Evolutionary conservation across 2,888 invertebrate species (phyloP).

Genomic region (Drosophila kanekoi): DNA sequence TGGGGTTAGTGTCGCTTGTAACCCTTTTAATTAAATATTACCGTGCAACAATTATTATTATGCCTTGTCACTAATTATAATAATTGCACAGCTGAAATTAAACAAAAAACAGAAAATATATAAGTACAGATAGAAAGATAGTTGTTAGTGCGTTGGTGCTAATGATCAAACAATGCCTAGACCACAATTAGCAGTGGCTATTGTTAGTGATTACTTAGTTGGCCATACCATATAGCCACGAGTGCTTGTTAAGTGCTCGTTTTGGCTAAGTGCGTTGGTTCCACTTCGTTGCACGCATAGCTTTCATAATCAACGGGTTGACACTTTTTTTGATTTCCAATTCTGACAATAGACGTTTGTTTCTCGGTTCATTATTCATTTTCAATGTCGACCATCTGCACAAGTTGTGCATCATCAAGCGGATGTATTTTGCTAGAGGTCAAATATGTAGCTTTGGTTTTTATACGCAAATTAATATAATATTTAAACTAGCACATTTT

Average conservation of each 20-base stretch:
- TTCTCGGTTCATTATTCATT: conserved; percentile 37
- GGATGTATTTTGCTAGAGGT: conserved; percentile 44
- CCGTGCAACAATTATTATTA: conserved; percentile 56
- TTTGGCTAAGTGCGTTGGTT: conserved; percentile 20
- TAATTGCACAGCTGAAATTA: conserved; percentile 49
- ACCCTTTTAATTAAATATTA: conserved; percentile 41
- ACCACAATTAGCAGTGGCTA: conserved; percentile 48
- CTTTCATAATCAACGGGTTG: conserved; percentile 40
- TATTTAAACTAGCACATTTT: background rate
- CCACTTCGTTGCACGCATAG: conserved; percentile 44
- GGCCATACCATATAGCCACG: conserved; percentile 26
- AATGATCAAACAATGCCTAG: conserved; percentile 57
- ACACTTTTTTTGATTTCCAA: conserved; percentile 31
- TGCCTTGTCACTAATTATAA: conserved; percentile 62
- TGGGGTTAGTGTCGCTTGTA: conserved; percentile 43
- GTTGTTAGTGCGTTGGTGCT: conserved; percentile 58
- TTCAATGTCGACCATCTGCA: conserved; percentile 44
- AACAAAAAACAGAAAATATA: conserved; percentile 1
- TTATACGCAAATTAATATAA: conserved; percentile 11
- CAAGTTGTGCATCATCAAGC: conserved; percentile 33
- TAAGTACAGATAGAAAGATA: conserved; percentile 20
- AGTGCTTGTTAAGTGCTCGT: conserved; percentile 27
- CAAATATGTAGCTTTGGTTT: conserved; percentile 12
- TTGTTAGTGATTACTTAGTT: conserved; percentile 24
- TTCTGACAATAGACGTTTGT: conserved; percentile 30